Base-by-base conservation (phyloP, 2,888 invertebrate species). In the Platypus cylindrus region DNA sequence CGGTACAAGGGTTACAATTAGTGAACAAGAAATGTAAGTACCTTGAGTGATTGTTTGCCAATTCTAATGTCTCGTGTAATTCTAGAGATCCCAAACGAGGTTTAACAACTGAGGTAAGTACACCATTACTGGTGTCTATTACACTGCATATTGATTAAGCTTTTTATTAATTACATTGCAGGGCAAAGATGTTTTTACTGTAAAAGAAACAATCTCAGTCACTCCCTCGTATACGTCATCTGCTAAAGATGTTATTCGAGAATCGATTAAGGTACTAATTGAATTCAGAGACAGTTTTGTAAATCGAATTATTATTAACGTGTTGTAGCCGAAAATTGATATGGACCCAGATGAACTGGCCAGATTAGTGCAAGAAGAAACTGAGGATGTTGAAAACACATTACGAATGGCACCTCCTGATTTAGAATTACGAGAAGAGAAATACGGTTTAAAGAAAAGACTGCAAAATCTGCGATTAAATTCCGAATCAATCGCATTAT, bases 331-430 rank as follows among this genome's bases (percentile, higher is more conserved):
- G 13, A 41, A 29, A 36, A 17, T 45, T 9, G 32, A 36, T 13
- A 38, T 55, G 33, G 48, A 49, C 30, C 50, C 54, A 0, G 43
- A 33, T 3, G 48, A 54, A 38, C 42, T 60, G n/a, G 48, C 51
- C 8, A 34, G 50, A 33, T 29, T 61, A 37, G 50, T 61, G 3
- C 49, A 48, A 11, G 57, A 58, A 45, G 61, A 61, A 44, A 53
- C 43, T 8, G 53, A 52, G 37, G 58, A 59, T 28, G 51, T 60
- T 1, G 53, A 56, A 20, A 55, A 53, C 34, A 54, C 58, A 1
- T 32, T 53, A 17, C 50, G 45, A 35, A 48, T 59, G 37, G 46
- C 48, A 17, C 57, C 60, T 5, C 56, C 57, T 5, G 54, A 57
- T 25, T 34, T 60, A 12, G 43, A 47, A 16, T 40, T 51, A n/a